phyloP scores from a whole-genome alignment of 2,888 invertebrate genomes.

The Morpho deidamia region DNA sequence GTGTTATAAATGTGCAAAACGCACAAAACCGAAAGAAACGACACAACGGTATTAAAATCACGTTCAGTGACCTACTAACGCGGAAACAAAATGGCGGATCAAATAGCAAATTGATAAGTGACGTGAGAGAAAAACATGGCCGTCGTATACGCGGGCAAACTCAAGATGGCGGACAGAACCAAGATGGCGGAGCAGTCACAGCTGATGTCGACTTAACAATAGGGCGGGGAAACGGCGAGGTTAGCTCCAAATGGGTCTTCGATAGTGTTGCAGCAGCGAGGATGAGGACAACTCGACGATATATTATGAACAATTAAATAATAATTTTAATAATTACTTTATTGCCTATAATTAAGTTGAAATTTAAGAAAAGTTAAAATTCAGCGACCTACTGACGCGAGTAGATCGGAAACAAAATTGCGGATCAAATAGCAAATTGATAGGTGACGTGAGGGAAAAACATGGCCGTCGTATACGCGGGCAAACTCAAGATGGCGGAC shows the following conservation, averaged over 20 bases:
- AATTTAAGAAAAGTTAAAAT: too few relatives aligned
- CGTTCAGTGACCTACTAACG: neutral
- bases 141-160: slow-evolving; percentile 21
- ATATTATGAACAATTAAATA: too few relatives aligned
- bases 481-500: slow-evolving; percentile 21
- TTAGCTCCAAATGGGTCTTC: slow-evolving; percentile 61
- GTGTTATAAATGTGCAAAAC: neutral
- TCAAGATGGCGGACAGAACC: slow-evolving; percentile 26
- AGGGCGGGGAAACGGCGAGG: slow-evolving; percentile 39
- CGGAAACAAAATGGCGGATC: slow-evolving; percentile 21
- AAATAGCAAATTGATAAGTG: slow-evolving; percentile 25
- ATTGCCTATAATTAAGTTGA: too few relatives aligned
- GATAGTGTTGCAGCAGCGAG: slow-evolving; percentile 56
- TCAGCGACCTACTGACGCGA: too few relatives aligned
- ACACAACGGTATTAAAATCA: slow-evolving; percentile 24
- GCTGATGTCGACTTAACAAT: slow-evolving; percentile 40
- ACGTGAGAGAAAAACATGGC: neutral
- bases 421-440: slow-evolving; percentile 26
- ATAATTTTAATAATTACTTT: too few relatives aligned
- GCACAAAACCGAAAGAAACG: neutral
- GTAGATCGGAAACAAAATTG: slow-evolving; percentile 18
- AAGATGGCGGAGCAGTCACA: slow-evolving; percentile 26
- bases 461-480: slow-evolving; percentile 20
- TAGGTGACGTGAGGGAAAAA: neutral
- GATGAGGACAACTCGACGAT: slow-evolving; percentile 50